These are phyloP conservation scores for Mesocentrotus franciscanus DNA, from an alignment of 53 echinoderm and acorn worm genomes.

Conservation along the genomic window DNA sequence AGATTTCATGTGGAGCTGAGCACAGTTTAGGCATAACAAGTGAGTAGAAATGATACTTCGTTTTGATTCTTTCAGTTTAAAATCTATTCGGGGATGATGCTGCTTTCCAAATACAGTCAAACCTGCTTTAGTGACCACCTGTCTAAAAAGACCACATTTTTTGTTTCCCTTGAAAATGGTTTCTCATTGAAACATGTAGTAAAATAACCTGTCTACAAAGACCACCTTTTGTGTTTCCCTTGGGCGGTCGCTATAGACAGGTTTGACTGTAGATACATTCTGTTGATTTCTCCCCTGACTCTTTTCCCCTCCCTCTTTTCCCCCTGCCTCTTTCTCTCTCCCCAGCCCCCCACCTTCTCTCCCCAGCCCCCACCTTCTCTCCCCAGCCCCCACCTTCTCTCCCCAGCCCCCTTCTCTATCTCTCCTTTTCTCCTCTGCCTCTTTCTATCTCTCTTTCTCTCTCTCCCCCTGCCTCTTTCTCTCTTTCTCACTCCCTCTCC, in stretches of 20 bases:
- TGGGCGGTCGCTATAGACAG: too few species aligned
- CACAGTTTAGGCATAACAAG: slow-evolving; percentile 90
- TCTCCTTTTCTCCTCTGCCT: neutral
- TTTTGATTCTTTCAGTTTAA: neutral
- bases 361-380: neutral
- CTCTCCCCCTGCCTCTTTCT: neutral
- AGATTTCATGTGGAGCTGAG: slow-evolving; percentile 93
- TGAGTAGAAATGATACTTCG: slow-evolving; percentile 48
- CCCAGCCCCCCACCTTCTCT: neutral
- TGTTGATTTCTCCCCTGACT: too few species aligned
- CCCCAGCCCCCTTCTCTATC: neutral
- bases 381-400: neutral
- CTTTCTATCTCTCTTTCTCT: neutral
- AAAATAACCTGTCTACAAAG: too few species aligned
- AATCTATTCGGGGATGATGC: too few species aligned
- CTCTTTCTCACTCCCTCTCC: neutral
- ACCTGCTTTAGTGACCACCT: too few species aligned
- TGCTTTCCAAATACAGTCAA: too few species aligned
- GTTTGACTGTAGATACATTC: too few species aligned
- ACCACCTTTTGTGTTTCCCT: too few species aligned
- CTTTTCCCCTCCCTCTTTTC: neutral
- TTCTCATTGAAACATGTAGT: too few species aligned
- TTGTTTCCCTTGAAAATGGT: too few species aligned
- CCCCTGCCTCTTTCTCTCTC: neutral
- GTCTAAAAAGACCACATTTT: too few species aligned